phyloP scores from a whole-genome alignment of 2,797 vertebrate species.

The Thunnus albacares region DNA sequence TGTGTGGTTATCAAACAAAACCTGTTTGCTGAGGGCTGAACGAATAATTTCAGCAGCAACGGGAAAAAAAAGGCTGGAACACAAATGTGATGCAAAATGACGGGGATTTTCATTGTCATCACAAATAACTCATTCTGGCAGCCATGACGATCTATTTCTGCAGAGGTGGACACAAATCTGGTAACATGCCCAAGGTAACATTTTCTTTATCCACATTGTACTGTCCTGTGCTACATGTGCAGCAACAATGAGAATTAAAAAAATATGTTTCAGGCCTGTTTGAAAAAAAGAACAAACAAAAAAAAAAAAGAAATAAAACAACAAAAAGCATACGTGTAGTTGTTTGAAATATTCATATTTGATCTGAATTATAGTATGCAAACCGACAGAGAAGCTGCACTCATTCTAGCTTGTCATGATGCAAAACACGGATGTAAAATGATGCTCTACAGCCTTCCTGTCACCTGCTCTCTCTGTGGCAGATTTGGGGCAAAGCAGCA shows the following conservation, averaged over 20 bases:
- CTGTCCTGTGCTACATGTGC: background rate
- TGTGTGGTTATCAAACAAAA: conserved; percentile 43
- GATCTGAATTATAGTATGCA: background rate
- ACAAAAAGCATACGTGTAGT: background rate
- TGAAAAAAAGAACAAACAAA: background rate
- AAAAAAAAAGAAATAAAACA: background rate
- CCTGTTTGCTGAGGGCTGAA: conserved; percentile 34
- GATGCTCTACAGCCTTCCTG: background rate
- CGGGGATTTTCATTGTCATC: conserved; percentile 51
- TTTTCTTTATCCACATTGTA: conserved; percentile 11
- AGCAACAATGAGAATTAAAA: conserved; percentile 21
- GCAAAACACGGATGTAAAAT: background rate
- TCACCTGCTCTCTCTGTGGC: background rate
- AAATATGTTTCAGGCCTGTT: conserved; percentile 6
- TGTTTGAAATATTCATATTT: conserved; percentile 19
- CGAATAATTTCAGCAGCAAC: conserved; percentile 37
- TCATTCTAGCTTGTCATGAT: background rate
- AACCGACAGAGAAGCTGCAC: background rate
- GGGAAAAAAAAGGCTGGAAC: conserved; percentile 8
- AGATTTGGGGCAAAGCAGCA: background rate
- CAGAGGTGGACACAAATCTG: conserved; percentile 53
- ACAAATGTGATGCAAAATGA: conserved; percentile 30
- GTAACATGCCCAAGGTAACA: conserved; percentile 26
- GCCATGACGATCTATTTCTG: conserved; percentile 20
- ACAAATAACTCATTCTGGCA: conserved; percentile 52